A percentile compares a stretch with the other conserved stretches of the same genome.
Evolutionary conservation across 1,140 invertebrate genomes (phyloP).

Genomic region (Drosophila simulans): DNA sequence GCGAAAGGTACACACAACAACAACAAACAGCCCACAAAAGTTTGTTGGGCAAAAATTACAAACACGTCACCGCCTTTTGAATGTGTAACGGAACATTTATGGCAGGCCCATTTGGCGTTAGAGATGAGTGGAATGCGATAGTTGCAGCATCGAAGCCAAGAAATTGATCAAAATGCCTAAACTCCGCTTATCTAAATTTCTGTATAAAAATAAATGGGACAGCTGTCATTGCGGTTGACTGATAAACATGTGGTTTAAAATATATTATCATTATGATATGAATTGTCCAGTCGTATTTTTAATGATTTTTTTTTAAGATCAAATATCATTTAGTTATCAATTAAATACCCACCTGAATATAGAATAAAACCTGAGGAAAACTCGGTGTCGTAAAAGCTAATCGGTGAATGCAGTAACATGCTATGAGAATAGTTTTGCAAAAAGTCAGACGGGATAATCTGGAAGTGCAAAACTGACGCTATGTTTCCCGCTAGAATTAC

Average conservation of each 20-base stretch:
- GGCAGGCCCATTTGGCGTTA: slow-evolving; percentile 57
- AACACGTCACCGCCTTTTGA: slow-evolving; percentile 66
- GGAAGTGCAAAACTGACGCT: slow-evolving; percentile 51
- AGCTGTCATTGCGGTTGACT: no score
- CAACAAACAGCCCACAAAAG: slow-evolving; percentile 25
- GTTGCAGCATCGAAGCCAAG: neutral
- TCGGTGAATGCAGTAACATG: neutral
- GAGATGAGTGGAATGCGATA: slow-evolving; percentile 37
- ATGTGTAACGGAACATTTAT: slow-evolving; percentile 77
- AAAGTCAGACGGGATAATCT: neutral
- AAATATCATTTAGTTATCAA: no score
- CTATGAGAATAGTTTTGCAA: slow-evolving; percentile 20
- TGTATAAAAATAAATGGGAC: no score
- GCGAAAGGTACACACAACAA: slow-evolving; percentile 41
- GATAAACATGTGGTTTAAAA: no score
- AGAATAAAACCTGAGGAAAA: neutral
- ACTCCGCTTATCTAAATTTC: no score
- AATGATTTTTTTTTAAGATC: no score
- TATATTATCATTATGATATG: no score
- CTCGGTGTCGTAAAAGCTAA: no score
- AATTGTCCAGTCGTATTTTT: no score
- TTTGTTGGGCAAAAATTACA: slow-evolving; percentile 59
- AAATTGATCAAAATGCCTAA: neutral
- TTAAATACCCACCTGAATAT: no score
- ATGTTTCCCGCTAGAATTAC: slow-evolving; percentile 75